Base-by-base conservation (phyloP, 64 coral and sea anemone genomes). In the Stylophora pistillata region DNA sequence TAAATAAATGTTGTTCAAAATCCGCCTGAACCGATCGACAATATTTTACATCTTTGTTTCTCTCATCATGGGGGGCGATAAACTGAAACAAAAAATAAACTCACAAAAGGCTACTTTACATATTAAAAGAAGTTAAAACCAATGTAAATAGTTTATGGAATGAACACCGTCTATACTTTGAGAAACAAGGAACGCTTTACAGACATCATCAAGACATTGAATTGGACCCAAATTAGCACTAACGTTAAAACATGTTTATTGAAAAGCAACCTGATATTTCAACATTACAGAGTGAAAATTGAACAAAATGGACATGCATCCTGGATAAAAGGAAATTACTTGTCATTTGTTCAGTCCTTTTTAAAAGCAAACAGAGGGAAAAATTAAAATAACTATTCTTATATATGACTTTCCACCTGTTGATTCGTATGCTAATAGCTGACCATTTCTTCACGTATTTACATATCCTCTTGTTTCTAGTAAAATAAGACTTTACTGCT, bases 81-180 rank as follows among this genome's bases (percentile, higher is more conserved):
- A 68, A 28, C 64, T 47, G 64, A 68, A n/a, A 68, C 64, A 68
- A 68, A 64, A 68, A 21, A 68, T 26, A 68, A 68, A 68, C 64
- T 11, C 64, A 10, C 25, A 12, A 68, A 68, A 68, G 64, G 10
- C 64, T 68, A 68, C 10, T 68, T 68, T 11, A 68, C 64, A 68
- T 28, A 68, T 68, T 25, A 68, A 68, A 68, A 68, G 64, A 68
- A 68, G 5, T 27, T 68, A 68, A 68, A 10, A 25, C n/a, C 21
- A 28, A 68, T 3, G 23, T 28, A 21, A 23, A 17, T 65, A 65
- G n/a, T n/a, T 65, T 65, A 23, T 57, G 15, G 56, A 57, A 7
- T 57, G 7, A 57, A 57, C 56, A 9, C 25, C 0, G 15, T 15
- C 64, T 2, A 12, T 68, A 25, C 12, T 9, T 26, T n/a, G 5